A percentile compares a stretch with the other conserved stretches of the same genome.
Evolutionary conservation across 2,797 vertebrate species (phyloP).

Genomic region (Otolemur crassicaudatus): DNA sequence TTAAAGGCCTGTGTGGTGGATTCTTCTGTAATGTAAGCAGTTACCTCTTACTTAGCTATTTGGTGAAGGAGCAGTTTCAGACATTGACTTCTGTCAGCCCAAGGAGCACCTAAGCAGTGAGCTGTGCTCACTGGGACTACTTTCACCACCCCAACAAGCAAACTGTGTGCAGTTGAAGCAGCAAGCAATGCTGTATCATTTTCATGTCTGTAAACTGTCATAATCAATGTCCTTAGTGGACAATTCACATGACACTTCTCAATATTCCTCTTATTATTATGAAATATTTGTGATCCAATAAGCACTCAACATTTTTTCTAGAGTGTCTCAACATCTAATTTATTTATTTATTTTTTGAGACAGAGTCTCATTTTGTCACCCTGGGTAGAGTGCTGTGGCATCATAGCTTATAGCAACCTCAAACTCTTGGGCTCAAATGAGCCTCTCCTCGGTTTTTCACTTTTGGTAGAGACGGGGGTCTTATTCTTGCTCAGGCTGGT

Average conservation of each 20-base stretch:
- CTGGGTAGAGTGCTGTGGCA: too few species aligned
- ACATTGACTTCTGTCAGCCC: background rate
- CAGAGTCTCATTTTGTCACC: too few species aligned
- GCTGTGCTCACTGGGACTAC: background rate
- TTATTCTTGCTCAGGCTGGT: too few species aligned
- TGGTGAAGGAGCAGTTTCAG: background rate
- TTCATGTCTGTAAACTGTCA: background rate
- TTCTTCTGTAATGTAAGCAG: background rate
- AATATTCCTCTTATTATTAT: accelerated
- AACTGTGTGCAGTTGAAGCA: background rate
- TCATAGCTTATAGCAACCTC: too few species aligned
- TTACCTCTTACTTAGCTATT: too few species aligned
- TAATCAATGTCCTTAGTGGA: background rate
- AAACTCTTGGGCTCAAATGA: too few species aligned
- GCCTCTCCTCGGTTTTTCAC: too few species aligned
- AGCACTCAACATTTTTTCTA: accelerated
- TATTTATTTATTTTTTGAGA: too few species aligned
- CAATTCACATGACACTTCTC: background rate
- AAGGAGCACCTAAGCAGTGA: background rate
- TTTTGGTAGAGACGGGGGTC: too few species aligned
- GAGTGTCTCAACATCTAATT: accelerated
- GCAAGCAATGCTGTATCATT: background rate
- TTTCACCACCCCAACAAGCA: background rate
- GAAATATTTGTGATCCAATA: background rate
- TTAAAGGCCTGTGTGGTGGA: accelerated